Conservation (phyloP, 2,888 invertebrate species). For the Scaptomyza polygonia region DNA sequence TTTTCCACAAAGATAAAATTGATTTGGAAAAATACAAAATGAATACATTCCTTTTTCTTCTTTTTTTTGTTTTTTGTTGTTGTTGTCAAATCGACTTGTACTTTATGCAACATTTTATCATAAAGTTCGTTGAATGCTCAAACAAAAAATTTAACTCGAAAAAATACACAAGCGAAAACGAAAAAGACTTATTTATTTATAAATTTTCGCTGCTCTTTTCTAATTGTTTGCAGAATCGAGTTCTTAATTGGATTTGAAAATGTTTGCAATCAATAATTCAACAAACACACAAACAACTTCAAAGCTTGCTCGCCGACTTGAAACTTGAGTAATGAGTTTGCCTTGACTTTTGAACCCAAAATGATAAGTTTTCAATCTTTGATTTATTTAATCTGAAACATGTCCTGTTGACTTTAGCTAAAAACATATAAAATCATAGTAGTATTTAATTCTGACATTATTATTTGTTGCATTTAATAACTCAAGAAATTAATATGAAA, state of each 20-base stretch:
- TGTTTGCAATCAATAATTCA: neutral
- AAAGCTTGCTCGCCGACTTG: neutral
- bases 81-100: too few species aligned
- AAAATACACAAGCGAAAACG: neutral
- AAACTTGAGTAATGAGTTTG: too few species aligned
- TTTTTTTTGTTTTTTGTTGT: too few species aligned
- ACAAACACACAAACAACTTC: neutral
- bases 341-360: neutral
- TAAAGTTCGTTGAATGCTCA: neutral
- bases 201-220: neutral
- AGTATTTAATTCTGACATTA: neutral
- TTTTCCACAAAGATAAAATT: conserved; percentile 11
- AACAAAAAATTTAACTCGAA: neutral
- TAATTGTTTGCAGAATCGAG: neutral
- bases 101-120: too few species aligned
- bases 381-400: neutral
- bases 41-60: too few species aligned
- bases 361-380: neutral
- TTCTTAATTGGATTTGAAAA: neutral
- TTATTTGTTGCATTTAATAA: neutral
- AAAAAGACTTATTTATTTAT: neutral
- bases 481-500: neutral
- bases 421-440: neutral
- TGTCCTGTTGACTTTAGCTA: neutral
- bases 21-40: conserved; percentile 4